Evolutionary conservation across 2,797 vertebrate species (phyloP).

Genomic region (Karalla daura): DNA sequence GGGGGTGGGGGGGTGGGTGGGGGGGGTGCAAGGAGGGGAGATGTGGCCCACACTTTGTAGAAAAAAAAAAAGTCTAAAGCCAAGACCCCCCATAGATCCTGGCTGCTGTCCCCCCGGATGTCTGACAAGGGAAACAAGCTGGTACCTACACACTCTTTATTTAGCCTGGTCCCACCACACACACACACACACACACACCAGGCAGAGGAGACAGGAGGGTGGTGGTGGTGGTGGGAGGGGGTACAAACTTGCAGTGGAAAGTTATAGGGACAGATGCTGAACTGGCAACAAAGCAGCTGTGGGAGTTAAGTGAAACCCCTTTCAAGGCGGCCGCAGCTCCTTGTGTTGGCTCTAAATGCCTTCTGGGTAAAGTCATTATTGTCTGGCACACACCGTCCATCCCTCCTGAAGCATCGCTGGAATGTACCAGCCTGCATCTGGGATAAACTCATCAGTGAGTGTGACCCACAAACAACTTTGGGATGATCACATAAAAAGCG

Average conservation of each 20-base stretch:
- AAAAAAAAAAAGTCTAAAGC: constrained; percentile 3
- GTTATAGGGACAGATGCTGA: constrained; percentile 14
- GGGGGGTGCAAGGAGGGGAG: constrained; percentile 4
- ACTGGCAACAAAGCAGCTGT: constrained; percentile 28
- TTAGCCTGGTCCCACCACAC: constrained; percentile 7
- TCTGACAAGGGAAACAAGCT: constrained; percentile 43
- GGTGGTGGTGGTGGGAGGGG: too few relatives aligned
- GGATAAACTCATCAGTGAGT: background rate
- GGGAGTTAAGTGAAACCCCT: constrained; percentile 1
- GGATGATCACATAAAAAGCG: background rate
- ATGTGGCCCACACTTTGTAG: background rate
- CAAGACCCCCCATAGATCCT: constrained; percentile 12
- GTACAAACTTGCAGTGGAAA: background rate
- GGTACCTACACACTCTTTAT: constrained; percentile 40
- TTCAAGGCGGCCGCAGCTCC: constrained; percentile 1
- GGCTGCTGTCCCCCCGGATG: constrained; percentile 59
- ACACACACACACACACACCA: too few relatives aligned
- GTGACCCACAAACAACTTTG: constrained; percentile 15
- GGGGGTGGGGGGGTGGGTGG: background rate
- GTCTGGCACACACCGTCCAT: constrained; percentile 14
- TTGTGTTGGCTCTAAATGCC: background rate
- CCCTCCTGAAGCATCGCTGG: constrained; percentile 6
- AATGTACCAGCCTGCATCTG: constrained; percentile 16
- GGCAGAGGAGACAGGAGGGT: constrained; percentile 11
- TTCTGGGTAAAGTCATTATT: constrained; percentile 10